Evolutionary conservation across 2,888 invertebrate species (phyloP), one percentile per base, ranked within the genome.

Genomic region (Antitype chi): DNA sequence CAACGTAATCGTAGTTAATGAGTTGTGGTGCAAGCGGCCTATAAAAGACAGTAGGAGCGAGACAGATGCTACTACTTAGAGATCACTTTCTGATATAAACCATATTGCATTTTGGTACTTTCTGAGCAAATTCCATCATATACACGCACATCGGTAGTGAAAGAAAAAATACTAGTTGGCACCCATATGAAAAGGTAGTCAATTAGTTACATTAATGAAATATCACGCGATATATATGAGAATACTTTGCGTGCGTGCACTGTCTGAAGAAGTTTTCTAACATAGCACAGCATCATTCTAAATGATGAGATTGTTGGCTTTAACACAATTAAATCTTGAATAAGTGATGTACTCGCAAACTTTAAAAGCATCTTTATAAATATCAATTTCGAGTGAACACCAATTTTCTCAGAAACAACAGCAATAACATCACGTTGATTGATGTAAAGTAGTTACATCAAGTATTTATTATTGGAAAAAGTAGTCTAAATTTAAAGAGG

Each of bases 391-490:
- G 43, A 52, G 47, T 55, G 4, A 66, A 25, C 28, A 28, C 4
- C 6, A 20, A 9, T 67, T 53, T 78, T 63, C 70, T 32, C 17
- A 20, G 17, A n/a, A 71, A 15, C 13, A 43, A 71, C n/a, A 53
- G 32, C 55, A 62, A 70, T 52, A 52, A 47, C 4, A 60, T 43
- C 6, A 38, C 8, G 32, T 68, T 23, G 17, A 67, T 25, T n/a
- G n/a, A 57, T 69, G 43, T 63, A 63, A 63, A 57, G 55, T 62
- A 60, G 25, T 32, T 67, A 52, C 25, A 52, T 23, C 13, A 49
- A 55, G 59, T 47, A 63, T 73, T 71, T 75, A 75, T 82, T 53
- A 68, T 75, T 78, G 60, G 68, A 75, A 82, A 71, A 47, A 53
- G 2, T 11, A 25, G 47, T 57, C 73, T 75, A 82, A 74, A 74